Evolutionary conservation across 2,888 invertebrate genomes (phyloP), one percentile per base, ranked within the genome.

Genomic region (Antheraea assamensis): DNA sequence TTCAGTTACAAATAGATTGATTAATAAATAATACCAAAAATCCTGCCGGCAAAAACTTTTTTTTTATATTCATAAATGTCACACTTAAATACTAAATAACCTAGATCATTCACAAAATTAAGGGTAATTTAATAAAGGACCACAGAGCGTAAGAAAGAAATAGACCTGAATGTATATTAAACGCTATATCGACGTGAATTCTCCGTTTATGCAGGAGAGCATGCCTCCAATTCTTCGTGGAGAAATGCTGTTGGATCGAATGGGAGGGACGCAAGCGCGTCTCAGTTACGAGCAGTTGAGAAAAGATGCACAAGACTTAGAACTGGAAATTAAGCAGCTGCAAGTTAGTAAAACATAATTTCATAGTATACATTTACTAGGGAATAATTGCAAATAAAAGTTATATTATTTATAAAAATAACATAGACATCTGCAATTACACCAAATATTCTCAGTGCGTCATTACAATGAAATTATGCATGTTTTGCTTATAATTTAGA

Each of bases 251-350:
- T 95, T 97, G 87, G 97, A 98, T 89, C 95, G 97, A 76, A 95
- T 97, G 93, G 94, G 92, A 1, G 87, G 96, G 96, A 81, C 93
- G 74, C 96, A 97, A 84, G 95, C 98, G 74, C 96, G 96, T 76
- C 96, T 97, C 72, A 96, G 96, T 83, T 95, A 97, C 88, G 98
- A 98, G 76, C 96, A 97, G 74, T 96, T 98, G 72, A 95, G 96
- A 85, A 97, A 98, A 84, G 98, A 99, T 88, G 96, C 98, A 19
- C 95, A 96, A 77, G 98, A 98, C 84, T 95, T 98, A 77, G 98
- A 98, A 85, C 93, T 96, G 76, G 98, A 98, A 93, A 98, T 98
- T 84, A 97, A 97, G 86, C 98, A 98, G 88, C 95, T 98, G 79
- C 96, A 96, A 95, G 96, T 96, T 52, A 58, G n/a, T 21, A 72